A percentile compares a stretch with the other conserved stretches of the same genome.
Conservation (phyloP, 2,888 invertebrate species). For the Emmelina monodactyla region DNA sequence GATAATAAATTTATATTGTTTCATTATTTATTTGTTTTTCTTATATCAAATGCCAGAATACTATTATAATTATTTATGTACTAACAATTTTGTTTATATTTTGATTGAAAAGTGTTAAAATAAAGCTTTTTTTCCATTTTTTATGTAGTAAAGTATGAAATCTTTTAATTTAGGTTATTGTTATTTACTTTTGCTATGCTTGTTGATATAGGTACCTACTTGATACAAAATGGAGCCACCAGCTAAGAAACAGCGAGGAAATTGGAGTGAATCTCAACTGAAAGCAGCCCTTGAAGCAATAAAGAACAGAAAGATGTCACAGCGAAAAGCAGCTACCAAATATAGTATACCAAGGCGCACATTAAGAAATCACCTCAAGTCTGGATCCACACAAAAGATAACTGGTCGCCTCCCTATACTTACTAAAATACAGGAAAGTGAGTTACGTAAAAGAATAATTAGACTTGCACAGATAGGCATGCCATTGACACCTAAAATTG, state of each 20-base stretch:
- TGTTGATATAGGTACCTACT: background rate
- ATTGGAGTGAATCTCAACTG: slow-evolving; percentile 7
- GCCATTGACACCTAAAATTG: slow-evolving; percentile 4
- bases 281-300: slow-evolving; percentile 6
- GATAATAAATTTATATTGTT: background rate
- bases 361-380: slow-evolving; percentile 8
- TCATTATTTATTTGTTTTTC: background rate
- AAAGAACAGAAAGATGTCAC: slow-evolving; percentile 1
- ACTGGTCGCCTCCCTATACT: background rate
- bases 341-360: slow-evolving; percentile 9
- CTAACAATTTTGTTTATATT: background rate
- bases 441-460: slow-evolving; percentile 2
- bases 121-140: background rate
- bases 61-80: background rate
- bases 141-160: background rate
- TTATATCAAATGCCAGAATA: background rate
- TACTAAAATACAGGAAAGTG: slow-evolving; percentile 3
- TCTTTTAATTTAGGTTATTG: too few relatives aligned
- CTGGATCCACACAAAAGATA: slow-evolving; percentile 3
- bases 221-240: background rate
- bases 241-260: slow-evolving; percentile 1
- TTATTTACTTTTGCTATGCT: too few relatives aligned
- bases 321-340: slow-evolving; percentile 4
- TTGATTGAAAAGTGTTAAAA: background rate
- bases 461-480: slow-evolving; percentile 5